phyloP scores from a whole-genome alignment of 2,113 vertebrate species.

The Setophaga kirtlandii region DNA sequence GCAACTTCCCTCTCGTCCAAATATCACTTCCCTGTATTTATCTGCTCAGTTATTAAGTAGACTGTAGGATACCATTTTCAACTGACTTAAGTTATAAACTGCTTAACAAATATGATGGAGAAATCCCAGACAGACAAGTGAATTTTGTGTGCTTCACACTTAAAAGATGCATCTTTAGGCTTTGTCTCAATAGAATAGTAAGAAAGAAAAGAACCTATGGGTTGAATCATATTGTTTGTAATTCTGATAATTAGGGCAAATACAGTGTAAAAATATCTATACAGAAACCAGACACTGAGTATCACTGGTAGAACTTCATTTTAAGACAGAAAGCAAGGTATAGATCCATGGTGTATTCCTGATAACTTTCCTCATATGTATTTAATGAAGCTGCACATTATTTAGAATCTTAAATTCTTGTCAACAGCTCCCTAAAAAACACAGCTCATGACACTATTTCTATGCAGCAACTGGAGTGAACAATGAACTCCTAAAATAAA shows the following conservation, averaged over 20 bases:
- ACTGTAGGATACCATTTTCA: neutral
- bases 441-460: neutral
- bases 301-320: neutral
- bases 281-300: neutral
- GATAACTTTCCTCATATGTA: neutral
- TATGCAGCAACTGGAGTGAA: neutral
- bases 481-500: neutral
- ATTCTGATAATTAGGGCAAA: neutral
- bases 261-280: neutral
- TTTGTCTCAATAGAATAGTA: neutral
- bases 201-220: neutral
- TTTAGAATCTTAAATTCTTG: neutral
- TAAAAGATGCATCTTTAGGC: neutral
- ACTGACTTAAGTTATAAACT: neutral
- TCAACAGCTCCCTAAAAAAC: neutral
- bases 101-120: neutral
- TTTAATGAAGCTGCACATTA: neutral
- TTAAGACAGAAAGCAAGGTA: neutral
- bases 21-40: conserved; percentile 33
- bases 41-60: neutral
- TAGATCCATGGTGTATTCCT: neutral
- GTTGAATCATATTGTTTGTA: neutral
- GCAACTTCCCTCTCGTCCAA: neutral
- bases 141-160: neutral
- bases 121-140: neutral